phyloP scores from a whole-genome alignment of 2,888 invertebrate genomes.

The Coleophora deauratella region DNA sequence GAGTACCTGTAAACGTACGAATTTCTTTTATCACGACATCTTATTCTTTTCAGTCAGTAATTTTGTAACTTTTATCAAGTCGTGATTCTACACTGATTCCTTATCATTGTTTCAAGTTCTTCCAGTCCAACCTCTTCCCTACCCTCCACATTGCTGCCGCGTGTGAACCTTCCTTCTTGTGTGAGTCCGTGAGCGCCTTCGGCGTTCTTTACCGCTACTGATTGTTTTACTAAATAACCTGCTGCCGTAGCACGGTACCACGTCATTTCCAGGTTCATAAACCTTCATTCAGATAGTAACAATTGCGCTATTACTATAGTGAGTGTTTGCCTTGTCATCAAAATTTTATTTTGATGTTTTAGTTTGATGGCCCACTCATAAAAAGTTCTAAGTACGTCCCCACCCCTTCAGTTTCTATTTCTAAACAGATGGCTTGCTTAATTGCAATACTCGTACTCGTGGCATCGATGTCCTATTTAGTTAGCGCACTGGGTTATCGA shows the following conservation, averaged over 20 bases:
- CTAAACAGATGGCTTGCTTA: slow-evolving; percentile 43
- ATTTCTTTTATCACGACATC: too few relatives aligned
- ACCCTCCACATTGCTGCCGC: slow-evolving; percentile 16
- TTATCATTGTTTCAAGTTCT: too few relatives aligned
- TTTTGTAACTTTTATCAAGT: too few relatives aligned
- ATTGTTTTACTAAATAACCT: slow-evolving; percentile 52
- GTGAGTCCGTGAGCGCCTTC: slow-evolving; percentile 50
- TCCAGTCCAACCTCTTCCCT: too few relatives aligned
- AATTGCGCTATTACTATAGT: neutral
- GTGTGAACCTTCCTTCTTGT: slow-evolving; percentile 44
- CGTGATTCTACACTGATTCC: too few relatives aligned
- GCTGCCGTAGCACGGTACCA: neutral
- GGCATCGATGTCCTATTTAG: slow-evolving; percentile 57
- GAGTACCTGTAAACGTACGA: too few relatives aligned
- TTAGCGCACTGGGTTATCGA: slow-evolving; percentile 59
- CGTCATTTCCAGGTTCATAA: neutral
- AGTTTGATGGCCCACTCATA: too few relatives aligned
- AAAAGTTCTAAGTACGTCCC: too few relatives aligned
- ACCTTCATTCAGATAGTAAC: neutral
- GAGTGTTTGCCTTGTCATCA: too few relatives aligned
- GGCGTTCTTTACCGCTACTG: slow-evolving; percentile 61
- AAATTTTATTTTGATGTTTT: too few relatives aligned
- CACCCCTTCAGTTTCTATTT: slow-evolving; percentile 1
- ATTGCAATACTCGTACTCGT: slow-evolving; percentile 51
- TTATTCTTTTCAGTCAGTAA: too few relatives aligned